These are phyloP conservation scores for Misgurnus anguillicaudatus DNA, from an alignment of 2,113 vertebrate species.

Conservation along the genomic window DNA sequence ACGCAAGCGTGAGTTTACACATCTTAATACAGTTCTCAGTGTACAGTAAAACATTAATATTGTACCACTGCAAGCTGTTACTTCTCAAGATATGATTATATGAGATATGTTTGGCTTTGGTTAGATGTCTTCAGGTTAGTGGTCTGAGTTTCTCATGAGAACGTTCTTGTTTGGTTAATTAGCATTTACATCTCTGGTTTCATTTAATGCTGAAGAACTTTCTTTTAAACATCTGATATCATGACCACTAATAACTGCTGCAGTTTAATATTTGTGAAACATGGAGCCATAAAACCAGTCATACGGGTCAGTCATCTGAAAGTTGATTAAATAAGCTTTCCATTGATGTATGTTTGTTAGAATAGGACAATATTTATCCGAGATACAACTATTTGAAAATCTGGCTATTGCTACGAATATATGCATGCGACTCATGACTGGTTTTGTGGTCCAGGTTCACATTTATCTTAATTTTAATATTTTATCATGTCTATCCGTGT, in stretches of 20 bases:
- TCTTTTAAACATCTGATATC: background rate
- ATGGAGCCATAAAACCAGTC: too few species aligned
- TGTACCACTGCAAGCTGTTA: background rate
- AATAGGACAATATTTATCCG: too few species aligned
- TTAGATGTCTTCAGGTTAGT: background rate
- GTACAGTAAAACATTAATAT: background rate
- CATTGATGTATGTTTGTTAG: too few species aligned
- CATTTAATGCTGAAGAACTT: background rate
- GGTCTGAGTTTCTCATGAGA: background rate
- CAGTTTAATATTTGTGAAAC: background rate
- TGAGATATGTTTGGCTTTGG: background rate
- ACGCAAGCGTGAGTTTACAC: slow-evolving; percentile 61
- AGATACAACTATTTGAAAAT: too few species aligned
- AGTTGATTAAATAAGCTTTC: too few species aligned
- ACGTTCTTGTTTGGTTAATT: background rate
- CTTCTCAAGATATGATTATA: background rate
- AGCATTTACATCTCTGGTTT: background rate
- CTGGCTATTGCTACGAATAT: too few species aligned
- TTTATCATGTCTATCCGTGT: too few species aligned
- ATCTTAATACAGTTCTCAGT: background rate
- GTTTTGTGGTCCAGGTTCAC: too few species aligned
- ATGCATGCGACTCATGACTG: too few species aligned
- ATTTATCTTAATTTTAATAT: too few species aligned
- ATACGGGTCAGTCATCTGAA: too few species aligned
- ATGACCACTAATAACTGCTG: background rate